These are phyloP conservation scores for Clarias platycephalus DNA, from an alignment of 2,797 vertebrate genomes.

Conservation along the genomic window DNA sequence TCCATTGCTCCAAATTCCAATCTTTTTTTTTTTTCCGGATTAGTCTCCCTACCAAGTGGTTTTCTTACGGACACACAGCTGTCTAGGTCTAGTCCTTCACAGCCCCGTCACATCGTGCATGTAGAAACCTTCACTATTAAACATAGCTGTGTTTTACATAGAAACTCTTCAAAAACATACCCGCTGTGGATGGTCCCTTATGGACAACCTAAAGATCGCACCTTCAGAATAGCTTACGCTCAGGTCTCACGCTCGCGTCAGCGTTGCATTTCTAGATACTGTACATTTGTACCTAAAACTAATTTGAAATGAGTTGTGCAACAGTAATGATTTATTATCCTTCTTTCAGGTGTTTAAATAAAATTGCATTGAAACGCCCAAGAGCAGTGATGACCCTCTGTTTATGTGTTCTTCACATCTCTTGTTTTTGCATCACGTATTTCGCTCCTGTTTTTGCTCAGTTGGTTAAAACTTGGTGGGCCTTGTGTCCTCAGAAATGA, in stretches of 20 bases:
- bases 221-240: neutral
- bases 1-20: no score
- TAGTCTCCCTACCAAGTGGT: no score
- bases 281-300: neutral
- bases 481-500: no score
- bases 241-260: neutral
- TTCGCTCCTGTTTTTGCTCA: neutral
- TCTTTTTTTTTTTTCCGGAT: no score
- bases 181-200: neutral
- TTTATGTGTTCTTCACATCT: neutral
- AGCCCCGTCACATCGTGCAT: no score
- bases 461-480: no score
- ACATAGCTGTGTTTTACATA: no score
- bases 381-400: neutral
- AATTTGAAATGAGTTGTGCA: neutral
- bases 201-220: neutral
- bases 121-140: no score
- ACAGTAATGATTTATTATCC: neutral
- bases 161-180: neutral
- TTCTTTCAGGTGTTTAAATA: neutral
- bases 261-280: neutral
- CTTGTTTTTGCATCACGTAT: neutral
- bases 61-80: no score
- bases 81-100: no score
- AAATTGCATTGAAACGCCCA: neutral